Evolutionary conservation across 2,797 vertebrate species (phyloP), one percentile per base, ranked within the genome.

Genomic region (Gallirallus australis): DNA sequence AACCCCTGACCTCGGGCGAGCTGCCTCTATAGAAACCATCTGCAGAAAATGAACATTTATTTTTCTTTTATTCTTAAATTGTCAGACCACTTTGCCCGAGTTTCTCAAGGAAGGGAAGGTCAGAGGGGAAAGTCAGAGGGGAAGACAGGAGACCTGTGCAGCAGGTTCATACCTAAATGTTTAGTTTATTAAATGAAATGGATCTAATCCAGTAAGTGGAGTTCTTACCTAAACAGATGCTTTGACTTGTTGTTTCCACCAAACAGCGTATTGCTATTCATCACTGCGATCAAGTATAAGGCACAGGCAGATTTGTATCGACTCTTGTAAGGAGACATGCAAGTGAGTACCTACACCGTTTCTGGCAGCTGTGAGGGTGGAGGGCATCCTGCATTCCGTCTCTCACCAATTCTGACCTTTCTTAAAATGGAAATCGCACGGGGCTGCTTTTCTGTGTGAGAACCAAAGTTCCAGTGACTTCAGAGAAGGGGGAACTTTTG

Each of bases 261-360:
- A 48, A 35, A 18, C 97, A 98, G 98, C 98, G 5, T 95, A 97
- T 10, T 98, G 98, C 95, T 98, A 98, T 56, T 98, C 96, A 3
- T 83, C 40, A 1, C 95, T 98, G 87, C 94, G 96, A 48, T 94
- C 92, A 20, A 98, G 93, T 8, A 71, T 97, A 85, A 50, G 28
- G 1, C 93, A 97, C 68, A 94, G 98, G 19, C 98, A 98, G 96
- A 86, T 84, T 8, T 98, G 98, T 63, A 98, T 98, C 42, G 37
- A 89, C 30, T 88, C 96, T 20, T 98, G 98, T 31, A 98, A 98
- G 82, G 98, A 98, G 69, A 98, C 98, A 0, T 98, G 98, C 98
- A 98, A 98, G 98, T 98, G 86, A 98, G 98, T 97, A 48, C 25
- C 9, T 6, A 2, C 4, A 18, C 47, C 27, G 0, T 8, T 4